Evolutionary conservation across 2,888 invertebrate species (phyloP).

Genomic region (Metopia argyrocephala): DNA sequence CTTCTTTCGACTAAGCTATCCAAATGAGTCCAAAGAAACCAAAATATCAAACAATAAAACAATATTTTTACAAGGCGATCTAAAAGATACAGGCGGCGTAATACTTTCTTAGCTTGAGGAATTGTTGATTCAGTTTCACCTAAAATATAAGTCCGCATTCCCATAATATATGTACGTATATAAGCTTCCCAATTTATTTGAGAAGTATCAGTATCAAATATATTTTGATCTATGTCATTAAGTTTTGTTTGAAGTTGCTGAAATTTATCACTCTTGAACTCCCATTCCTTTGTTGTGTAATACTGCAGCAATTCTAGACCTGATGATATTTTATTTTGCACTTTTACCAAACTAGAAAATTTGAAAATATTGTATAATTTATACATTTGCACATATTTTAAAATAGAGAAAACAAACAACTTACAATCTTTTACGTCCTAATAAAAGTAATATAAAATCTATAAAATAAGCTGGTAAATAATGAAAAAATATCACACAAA

Average conservation of each 20-base stretch:
- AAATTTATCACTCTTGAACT: conserved; percentile 84
- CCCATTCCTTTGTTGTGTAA: conserved; percentile 89
- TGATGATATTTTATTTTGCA: conserved; percentile 81
- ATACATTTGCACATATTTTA: not conserved
- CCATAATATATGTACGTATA: conserved; percentile 86
- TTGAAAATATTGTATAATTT: conserved; percentile 18
- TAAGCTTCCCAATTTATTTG: conserved; percentile 83
- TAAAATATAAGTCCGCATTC: conserved; percentile 89
- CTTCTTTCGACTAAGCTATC: conserved; percentile 72
- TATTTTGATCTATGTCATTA: conserved; percentile 80
- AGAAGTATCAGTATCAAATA: conserved; percentile 81
- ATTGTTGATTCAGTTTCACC: conserved; percentile 89
- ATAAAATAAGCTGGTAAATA: conserved; percentile 88
- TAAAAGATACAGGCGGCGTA: conserved; percentile 79
- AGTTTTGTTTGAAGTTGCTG: conserved; percentile 80
- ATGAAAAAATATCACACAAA: conserved; percentile 86
- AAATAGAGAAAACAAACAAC: conserved; percentile 72
- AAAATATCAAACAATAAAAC: conserved; percentile 72
- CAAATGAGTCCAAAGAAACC: conserved; percentile 76
- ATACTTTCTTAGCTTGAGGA: conserved; percentile 82
- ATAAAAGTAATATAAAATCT: conserved; percentile 83
- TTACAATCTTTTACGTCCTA: conserved; percentile 89
- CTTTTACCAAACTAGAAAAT: conserved; percentile 81
- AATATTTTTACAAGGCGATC: conserved; percentile 77
- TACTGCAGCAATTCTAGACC: conserved; percentile 85